Conservation (phyloP, 35 echinoderm and acorn worm genomes). For the Patiria miniata region DNA sequence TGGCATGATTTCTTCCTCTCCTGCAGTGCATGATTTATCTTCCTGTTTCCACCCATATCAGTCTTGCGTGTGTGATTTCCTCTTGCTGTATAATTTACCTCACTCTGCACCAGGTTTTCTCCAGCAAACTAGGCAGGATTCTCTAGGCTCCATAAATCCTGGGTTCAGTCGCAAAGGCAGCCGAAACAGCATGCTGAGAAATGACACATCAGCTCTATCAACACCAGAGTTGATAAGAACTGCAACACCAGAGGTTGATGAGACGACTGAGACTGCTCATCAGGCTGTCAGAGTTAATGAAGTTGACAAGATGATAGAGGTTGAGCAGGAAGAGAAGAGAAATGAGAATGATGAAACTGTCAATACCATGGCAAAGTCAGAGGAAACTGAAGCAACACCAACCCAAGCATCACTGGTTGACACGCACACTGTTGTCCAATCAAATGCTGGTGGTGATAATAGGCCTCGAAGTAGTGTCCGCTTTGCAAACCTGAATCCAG, state of each 20-base stretch:
- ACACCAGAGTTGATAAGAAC: not conserved
- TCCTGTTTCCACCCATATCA: not conserved
- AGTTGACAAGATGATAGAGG: not conserved
- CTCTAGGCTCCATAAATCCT: constrained; percentile 33
- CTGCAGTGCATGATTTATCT: constrained; percentile 21
- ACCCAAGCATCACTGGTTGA: not conserved
- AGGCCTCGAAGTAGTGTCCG: not conserved
- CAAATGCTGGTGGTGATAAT: not conserved
- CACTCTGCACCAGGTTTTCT: constrained; percentile 48
- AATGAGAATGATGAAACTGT: not conserved
- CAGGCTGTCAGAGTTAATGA: not conserved
- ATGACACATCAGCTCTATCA: not conserved
- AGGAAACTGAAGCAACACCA: not conserved
- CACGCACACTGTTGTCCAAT: not conserved
- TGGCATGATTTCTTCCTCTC: constrained; percentile 3
- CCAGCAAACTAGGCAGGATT: constrained; percentile 40
- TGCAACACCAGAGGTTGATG: not conserved
- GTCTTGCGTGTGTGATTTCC: not conserved
- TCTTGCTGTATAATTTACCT: not conserved
- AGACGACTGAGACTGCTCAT: not conserved
- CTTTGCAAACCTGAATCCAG: not conserved
- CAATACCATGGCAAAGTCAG: not conserved
- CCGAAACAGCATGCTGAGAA: not conserved
- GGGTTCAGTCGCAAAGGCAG: constrained; percentile 40
- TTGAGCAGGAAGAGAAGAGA: not conserved